Percentiles rank a stretch among this genome's conserved stretches.
phyloP scores from a whole-genome alignment of 2,888 invertebrate species.

The Lasioglossum leucozonium region DNA sequence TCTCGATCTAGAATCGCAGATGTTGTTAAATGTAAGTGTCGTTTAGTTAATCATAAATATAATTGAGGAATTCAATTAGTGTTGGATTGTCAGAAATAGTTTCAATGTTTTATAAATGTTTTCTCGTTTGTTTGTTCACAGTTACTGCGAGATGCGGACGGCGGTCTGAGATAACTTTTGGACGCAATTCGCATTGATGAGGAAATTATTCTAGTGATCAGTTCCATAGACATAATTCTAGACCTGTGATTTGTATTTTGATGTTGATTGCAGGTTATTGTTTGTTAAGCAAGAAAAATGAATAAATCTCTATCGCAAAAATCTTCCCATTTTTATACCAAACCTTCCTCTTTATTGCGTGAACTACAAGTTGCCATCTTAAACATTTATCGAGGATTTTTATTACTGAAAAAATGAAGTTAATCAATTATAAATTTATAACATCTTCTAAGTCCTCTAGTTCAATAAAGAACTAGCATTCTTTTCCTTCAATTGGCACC shows the following conservation, averaged over 20 bases:
- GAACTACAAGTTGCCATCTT: neutral
- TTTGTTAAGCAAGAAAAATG: neutral
- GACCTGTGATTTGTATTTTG: neutral
- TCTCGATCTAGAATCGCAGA: no score
- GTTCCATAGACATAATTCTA: neutral
- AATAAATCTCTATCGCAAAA: neutral
- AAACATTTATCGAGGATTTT: no score
- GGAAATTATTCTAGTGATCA: neutral
- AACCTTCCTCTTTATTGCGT: neutral
- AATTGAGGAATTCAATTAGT: no score
- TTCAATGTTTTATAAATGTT: no score
- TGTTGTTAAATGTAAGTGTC: no score
- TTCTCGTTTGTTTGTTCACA: no score
- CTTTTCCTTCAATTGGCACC: neutral
- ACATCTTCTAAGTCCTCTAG: no score
- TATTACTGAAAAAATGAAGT: no score
- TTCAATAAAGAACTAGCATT: neutral
- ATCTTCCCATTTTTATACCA: neutral
- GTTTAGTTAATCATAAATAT: no score
- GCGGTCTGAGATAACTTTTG: neutral
- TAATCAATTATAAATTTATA: no score
- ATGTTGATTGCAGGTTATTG: neutral
- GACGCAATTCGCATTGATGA: no score
- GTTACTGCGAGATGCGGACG: neutral
- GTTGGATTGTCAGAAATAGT: no score